phyloP scores from a whole-genome alignment of 2,888 invertebrate species.

The Disparrhopalites patrizii region DNA sequence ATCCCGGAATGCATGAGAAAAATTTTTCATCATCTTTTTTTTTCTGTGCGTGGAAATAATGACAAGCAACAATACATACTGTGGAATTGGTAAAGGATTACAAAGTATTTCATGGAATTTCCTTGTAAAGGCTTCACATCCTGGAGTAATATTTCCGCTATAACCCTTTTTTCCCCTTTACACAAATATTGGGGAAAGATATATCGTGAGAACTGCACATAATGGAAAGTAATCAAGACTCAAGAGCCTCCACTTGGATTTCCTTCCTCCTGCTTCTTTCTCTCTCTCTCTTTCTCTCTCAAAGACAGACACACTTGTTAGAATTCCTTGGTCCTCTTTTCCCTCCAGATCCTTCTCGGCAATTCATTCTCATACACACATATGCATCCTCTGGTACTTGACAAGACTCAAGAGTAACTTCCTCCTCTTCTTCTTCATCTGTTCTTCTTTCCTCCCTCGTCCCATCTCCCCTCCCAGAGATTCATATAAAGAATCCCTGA shows the following conservation, averaged over 20 bases:
- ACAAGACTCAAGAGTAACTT: not conserved
- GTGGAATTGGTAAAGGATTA: too few species aligned
- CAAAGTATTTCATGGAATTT: too few species aligned
- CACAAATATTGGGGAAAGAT: too few species aligned
- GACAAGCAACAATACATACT: too few species aligned
- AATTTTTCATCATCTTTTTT: too few species aligned
- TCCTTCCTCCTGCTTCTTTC: constrained; percentile 15
- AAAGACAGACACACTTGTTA: constrained; percentile 6
- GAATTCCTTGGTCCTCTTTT: not conserved
- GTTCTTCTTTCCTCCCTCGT: not conserved
- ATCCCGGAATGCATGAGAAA: too few species aligned
- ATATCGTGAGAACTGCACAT: constrained; percentile 14
- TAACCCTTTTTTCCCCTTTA: too few species aligned
- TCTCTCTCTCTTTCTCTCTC: not conserved
- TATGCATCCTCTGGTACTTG: not conserved
- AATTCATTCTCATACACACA: not conserved
- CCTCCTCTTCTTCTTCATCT: not conserved
- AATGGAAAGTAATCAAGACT: constrained; percentile 24
- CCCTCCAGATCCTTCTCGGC: not conserved
- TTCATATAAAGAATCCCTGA: too few species aligned
- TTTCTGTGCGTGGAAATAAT: too few species aligned
- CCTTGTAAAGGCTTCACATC: too few species aligned
- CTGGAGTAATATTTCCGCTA: too few species aligned
- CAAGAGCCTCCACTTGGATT: constrained; percentile 18
- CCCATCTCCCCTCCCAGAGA: not conserved